A percentile compares a stretch with the other conserved stretches of the same genome.
Conservation (phyloP, 1,140 invertebrate genomes). For the Sminthurides bifidus region DNA sequence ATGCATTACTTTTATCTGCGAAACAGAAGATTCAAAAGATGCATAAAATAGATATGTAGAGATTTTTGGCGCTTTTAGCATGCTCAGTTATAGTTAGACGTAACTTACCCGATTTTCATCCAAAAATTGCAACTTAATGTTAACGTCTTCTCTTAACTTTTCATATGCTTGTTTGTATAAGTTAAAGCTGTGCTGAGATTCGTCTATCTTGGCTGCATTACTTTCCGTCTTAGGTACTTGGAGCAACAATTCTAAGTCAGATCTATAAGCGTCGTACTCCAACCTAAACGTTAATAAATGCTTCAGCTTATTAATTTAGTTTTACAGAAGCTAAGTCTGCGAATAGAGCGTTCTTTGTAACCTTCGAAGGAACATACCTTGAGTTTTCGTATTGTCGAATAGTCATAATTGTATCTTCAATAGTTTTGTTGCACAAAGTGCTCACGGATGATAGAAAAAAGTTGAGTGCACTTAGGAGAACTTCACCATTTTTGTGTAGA, state of each 20-base stretch:
- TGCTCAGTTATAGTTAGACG: not conserved
- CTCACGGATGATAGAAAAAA: constrained; percentile 92
- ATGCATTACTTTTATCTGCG: constrained; percentile 94
- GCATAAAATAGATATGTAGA: not conserved
- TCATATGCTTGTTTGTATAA: constrained; percentile 81
- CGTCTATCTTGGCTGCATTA: constrained; percentile 52
- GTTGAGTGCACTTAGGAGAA: constrained; percentile 77
- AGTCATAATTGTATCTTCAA: constrained; percentile 88
- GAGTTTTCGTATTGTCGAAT: constrained; percentile 85
- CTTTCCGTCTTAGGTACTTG: constrained; percentile 50
- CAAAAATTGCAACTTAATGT: constrained; percentile 89
- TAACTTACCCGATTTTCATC: constrained; percentile 83
- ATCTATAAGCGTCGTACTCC: constrained; percentile 93
- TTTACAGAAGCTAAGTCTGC: not conserved
- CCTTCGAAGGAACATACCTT: constrained; percentile 49
- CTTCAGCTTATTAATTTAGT: constrained; percentile 3
- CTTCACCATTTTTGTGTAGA: constrained; percentile 86
- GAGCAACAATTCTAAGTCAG: constrained; percentile 67
- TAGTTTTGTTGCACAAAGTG: constrained; percentile 91
- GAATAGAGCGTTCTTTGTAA: not conserved
- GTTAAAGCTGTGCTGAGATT: constrained; percentile 68
- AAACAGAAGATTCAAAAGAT: constrained; percentile 33
- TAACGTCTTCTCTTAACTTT: constrained; percentile 75
- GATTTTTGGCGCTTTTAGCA: not conserved
- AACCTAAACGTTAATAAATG: constrained; percentile 48